Evolutionary conservation across 2,888 invertebrate genomes (phyloP), one percentile per base, ranked within the genome.

Genomic region (Drosophila aldrichi): DNA sequence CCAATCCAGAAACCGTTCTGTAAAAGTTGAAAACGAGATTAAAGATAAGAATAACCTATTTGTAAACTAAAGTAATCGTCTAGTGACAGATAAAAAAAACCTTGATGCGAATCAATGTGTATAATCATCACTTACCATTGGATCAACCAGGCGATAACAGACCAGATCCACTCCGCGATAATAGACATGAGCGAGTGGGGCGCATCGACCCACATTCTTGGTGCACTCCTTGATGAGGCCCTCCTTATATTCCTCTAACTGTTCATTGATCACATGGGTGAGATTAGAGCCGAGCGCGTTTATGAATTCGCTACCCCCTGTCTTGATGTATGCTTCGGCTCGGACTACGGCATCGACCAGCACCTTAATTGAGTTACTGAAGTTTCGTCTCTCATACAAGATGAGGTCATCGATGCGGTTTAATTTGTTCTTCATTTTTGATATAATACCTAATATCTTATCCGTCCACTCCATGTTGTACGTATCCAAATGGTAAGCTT

Each of bases 1-100:
- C 97, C 96, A 88, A 97, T 95, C 98, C 98, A 98, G 93, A 97
- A 97, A 49, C 97, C 98, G 94, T 98, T 97, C 97, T 98, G 93
- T 29, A 9, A 38, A 38, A 12, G n/a, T 38, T 18, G 0, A 40
- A n/a, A 40, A n/a, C 5, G 5, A 38, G 38, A 38, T 38, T 25
- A 25, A 5, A 5, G 5, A 25, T 25, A 25, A 25, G 25, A 25
- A 25, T 25, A 25, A 25, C 7, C 6, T 7, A 6, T 7, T 25
- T 25, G 6, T 25, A 25, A 1, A 1, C 25, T 7, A 7, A 25
- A 5, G 6, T 1, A 7, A 6, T 25, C 25, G 25, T 5, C 25
- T 25, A 22, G 20, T 22, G 20, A 1, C 20, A 22, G 20, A 22
- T 22, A 1, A 22, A 2, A n/a, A n/a, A n/a, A n/a, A n/a, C n/a